Conservation (phyloP, 2,113 vertebrate genomes). For the Rattus norvegicus region DNA sequence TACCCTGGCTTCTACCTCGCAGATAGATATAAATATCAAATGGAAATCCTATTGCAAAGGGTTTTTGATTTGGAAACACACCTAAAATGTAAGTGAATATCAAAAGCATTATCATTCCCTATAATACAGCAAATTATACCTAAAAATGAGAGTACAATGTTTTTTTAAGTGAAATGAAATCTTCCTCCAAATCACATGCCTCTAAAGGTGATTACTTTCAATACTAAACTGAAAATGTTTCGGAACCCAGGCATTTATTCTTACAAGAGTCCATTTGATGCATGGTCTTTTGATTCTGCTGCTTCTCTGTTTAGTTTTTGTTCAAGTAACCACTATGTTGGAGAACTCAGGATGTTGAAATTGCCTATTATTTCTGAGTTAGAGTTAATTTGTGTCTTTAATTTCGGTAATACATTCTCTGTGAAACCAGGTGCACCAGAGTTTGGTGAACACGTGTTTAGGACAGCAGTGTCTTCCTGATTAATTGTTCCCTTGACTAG, state of each 20-base stretch:
- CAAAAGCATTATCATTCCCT: neutral
- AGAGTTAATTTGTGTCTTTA: neutral
- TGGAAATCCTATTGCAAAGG: neutral
- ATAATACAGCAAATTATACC: neutral
- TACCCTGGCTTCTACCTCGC: neutral
- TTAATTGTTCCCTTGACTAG: neutral
- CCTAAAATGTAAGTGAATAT: neutral
- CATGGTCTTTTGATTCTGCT: neutral
- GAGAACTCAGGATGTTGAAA: neutral
- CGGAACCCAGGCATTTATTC: neutral
- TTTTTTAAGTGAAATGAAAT: neutral
- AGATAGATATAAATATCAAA: neutral
- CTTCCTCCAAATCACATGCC: neutral
- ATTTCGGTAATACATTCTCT: neutral
- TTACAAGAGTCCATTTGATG: neutral
- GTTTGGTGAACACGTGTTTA: too few species aligned
- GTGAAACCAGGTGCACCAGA: neutral
- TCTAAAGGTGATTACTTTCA: neutral
- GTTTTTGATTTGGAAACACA: constrained; percentile 1
- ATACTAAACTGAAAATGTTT: neutral
- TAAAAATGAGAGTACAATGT: neutral
- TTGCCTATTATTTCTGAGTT: neutral
- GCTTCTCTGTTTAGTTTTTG: neutral
- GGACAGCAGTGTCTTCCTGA: neutral
- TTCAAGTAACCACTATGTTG: neutral